Evolutionary conservation across 2,797 vertebrate species (phyloP), one percentile per base, ranked within the genome.

Genomic region (Tarsius wallacei): DNA sequence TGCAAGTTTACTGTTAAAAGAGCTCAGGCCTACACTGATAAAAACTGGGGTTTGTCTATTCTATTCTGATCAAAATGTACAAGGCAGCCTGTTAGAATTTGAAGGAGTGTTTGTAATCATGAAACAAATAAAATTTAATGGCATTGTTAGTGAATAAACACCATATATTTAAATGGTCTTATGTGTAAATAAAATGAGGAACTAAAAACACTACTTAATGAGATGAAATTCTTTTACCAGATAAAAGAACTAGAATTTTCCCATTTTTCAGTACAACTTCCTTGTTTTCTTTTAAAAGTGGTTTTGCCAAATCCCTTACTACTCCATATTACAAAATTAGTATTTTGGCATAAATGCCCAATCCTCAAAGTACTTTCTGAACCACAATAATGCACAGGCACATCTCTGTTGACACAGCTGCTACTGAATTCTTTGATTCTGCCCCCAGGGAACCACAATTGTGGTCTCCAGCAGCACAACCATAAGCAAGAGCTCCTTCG

Each of bases 221-320:
- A 94, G 24, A 88, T 47, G 17, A n/a, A 84, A 82, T 74, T 90
- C 11, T 94, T 87, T 90, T 55, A 93, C 31, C 51, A 92, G 64
- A 71, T 64, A 53, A 95, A 42, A 76, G 33, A 94, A 94, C 22
- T 81, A 86, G 28, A 96, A 24, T 73, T 94, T 87, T 57, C 42
- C 36, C 24, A 83, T 71, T 90, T 91, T 90, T 92, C 33, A 93
- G 36, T 87, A 59, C 5, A 96, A 96, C 97, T 73, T 28, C 26
- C 19, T 95, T 42, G 3, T 73, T 90, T 95, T 85, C 49, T 95
- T 91, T 95, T 92, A 88, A 14, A 94, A 91, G 59, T 81, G 95
- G 53, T 33, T 88, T 83, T 95, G 53, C 26, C 81, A 97, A 97
- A 96, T 87, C 24, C 61, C 36, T 94, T 94, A 84, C 51, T 95